These are phyloP conservation scores for Oriolus oriolus DNA, from an alignment of 2,113 vertebrate species.

Conservation along the genomic window DNA sequence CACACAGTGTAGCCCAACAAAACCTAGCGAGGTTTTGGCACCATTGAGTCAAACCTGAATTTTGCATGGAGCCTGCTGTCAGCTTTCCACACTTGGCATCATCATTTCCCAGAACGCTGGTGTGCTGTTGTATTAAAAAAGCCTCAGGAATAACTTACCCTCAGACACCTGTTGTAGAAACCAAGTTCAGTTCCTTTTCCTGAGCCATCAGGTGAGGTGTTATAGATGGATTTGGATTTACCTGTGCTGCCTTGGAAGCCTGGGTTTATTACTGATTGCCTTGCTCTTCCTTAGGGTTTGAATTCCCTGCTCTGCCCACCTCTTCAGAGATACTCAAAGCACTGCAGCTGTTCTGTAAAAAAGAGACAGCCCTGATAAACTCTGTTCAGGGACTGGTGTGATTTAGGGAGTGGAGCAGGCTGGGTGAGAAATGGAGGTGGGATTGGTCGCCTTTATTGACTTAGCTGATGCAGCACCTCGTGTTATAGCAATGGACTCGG, in stretches of 20 bases:
- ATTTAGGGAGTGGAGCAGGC: not conserved
- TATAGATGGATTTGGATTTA: not conserved
- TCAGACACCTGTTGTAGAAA: not conserved
- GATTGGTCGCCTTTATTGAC: not conserved
- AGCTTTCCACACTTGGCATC: not conserved
- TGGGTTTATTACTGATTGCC: not conserved
- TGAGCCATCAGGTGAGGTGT: not conserved
- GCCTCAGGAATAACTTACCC: not conserved
- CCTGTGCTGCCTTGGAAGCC: not conserved
- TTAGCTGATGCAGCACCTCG: not conserved
- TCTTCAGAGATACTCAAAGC: not conserved
- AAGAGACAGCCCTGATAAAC: not conserved
- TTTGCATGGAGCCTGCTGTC: not conserved
- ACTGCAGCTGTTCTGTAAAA: accelerated
- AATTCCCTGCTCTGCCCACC: not conserved
- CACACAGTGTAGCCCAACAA: too few relatives aligned
- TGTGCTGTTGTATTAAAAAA: not conserved
- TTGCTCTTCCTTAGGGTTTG: not conserved
- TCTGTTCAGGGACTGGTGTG: not conserved
- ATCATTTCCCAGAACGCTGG: not conserved
- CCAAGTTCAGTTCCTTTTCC: not conserved
- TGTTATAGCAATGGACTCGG: not conserved
- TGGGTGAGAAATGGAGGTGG: not conserved
- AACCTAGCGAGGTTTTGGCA: not conserved
- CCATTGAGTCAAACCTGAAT: not conserved